Evolutionary conservation across 2,797 vertebrate species (phyloP).

Genomic region (Xenops minutus): DNA sequence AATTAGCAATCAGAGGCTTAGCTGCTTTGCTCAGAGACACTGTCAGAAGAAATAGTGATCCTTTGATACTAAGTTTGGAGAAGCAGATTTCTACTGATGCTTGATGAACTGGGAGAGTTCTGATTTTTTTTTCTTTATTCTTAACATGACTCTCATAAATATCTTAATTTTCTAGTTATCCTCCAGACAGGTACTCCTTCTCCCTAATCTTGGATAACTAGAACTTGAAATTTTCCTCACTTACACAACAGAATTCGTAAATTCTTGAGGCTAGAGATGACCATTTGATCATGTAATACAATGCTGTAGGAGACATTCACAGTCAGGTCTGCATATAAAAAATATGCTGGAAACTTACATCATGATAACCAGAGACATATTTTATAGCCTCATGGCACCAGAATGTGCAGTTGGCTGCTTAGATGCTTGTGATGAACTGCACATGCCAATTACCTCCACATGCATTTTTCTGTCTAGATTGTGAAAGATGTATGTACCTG

Average conservation of each 20-base stretch:
- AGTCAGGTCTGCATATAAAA: background rate
- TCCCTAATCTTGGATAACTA: background rate
- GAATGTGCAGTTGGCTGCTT: background rate
- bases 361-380: background rate
- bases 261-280: background rate
- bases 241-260: background rate
- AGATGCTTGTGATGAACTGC: background rate
- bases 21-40: conserved; percentile 26
- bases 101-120: background rate
- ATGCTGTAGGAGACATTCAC: background rate
- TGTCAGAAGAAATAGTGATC: conserved; percentile 19
- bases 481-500: background rate
- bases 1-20: conserved; percentile 60
- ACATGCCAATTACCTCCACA: background rate
- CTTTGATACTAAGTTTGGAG: conserved; percentile 41
- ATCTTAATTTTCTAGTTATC: background rate
- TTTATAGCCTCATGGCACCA: background rate
- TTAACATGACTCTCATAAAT: background rate
- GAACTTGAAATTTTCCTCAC: background rate
- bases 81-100: background rate
- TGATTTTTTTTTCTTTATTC: background rate
- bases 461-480: background rate
- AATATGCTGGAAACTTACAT: background rate
- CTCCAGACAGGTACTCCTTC: background rate
- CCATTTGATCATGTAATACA: background rate